Evolutionary conservation across 1,140 invertebrate species (phyloP).

Genomic region (Acyrthosiphon pisum): DNA sequence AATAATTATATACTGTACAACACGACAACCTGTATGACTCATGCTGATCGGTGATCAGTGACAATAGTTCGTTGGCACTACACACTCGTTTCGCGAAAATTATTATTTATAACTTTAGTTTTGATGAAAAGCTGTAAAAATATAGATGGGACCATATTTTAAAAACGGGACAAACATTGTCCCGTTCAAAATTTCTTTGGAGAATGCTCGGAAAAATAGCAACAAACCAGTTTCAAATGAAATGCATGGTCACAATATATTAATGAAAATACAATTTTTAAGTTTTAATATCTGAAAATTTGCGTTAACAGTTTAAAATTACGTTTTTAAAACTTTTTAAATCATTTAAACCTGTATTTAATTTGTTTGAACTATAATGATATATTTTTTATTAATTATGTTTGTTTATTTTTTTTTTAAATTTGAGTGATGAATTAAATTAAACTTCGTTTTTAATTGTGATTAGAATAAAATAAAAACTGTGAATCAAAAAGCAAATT

Average conservation of each 20-base stretch:
- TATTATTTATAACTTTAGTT: neutral
- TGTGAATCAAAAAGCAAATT: too few relatives aligned
- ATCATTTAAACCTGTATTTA: too few relatives aligned
- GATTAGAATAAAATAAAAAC: neutral
- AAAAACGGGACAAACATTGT: neutral
- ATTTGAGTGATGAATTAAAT: neutral
- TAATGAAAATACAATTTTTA: neutral
- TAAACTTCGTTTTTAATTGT: neutral
- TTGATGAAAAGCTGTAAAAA: neutral
- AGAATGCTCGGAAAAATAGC: neutral
- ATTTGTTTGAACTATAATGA: neutral
- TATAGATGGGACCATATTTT: neutral
- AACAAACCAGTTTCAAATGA: too few relatives aligned
- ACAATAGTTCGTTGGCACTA: neutral
- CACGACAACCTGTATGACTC: too few relatives aligned
- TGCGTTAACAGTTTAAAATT: neutral
- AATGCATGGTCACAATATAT: too few relatives aligned
- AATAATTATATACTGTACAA: neutral
- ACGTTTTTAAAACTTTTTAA: neutral
- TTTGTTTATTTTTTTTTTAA: neutral
- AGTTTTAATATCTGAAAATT: neutral
- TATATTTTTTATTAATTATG: too few relatives aligned
- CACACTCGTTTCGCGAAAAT: neutral
- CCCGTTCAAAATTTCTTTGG: neutral
- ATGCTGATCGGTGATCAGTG: too few relatives aligned